A percentile compares a stretch with the other conserved stretches of the same genome.
phyloP scores from a whole-genome alignment of 2,888 invertebrate genomes.

The Augochlorella aurata region DNA sequence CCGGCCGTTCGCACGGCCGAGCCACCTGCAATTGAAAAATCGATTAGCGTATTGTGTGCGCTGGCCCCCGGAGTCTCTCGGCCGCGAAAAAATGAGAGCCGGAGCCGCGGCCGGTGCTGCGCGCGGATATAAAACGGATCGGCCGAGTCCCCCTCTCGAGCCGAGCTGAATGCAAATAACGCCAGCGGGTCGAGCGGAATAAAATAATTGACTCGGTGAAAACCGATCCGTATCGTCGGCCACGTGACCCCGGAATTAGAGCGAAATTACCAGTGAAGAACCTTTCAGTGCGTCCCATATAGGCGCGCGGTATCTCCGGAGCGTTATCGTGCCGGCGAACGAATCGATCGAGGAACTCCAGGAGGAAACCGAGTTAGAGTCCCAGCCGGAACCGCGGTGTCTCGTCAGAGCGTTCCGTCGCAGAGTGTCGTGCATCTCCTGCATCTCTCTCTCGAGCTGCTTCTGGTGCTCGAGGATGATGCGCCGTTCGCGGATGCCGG shows the following conservation, averaged over 20 bases:
- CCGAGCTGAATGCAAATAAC: constrained; percentile 19
- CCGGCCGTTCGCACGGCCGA: constrained; percentile 68
- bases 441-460: constrained; percentile 73
- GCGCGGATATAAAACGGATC: constrained; percentile 31
- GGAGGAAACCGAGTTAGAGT: constrained; percentile 72
- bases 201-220: constrained; percentile 29
- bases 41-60: constrained; percentile 44
- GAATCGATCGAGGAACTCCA: constrained; percentile 75
- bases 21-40: constrained; percentile 64
- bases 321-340: constrained; percentile 67
- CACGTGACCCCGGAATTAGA: not conserved
- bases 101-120: not conserved
- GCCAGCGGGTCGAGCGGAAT: not conserved
- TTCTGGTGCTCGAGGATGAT: constrained; percentile 73
- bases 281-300: constrained; percentile 72
- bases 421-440: constrained; percentile 75
- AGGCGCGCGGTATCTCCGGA: constrained; percentile 63
- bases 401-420: constrained; percentile 71
- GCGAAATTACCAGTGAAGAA: constrained; percentile 29
- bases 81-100: constrained; percentile 14
- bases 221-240: not conserved
- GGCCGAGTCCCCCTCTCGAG: not conserved
- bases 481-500: constrained; percentile 61
- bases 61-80: not conserved
- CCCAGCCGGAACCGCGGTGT: constrained; percentile 71